Percentiles rank a stretch among this genome's conserved stretches.
Conservation (phyloP, 2,113 vertebrate species). For the Oreochromis niloticus region DNA sequence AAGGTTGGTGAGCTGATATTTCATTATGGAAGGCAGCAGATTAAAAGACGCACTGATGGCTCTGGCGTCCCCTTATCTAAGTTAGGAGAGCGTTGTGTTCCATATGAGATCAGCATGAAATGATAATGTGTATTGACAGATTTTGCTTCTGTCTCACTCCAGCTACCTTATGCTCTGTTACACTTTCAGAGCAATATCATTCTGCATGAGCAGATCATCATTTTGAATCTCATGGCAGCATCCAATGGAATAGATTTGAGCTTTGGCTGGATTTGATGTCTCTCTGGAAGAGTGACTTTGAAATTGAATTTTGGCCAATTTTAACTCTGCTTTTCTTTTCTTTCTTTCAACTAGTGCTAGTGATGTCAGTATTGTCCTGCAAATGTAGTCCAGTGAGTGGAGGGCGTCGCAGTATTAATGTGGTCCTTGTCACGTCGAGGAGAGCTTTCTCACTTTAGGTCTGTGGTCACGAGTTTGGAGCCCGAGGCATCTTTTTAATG, state of each 20-base stretch:
- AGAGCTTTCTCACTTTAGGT: conserved; percentile 3
- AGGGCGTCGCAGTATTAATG: background rate
- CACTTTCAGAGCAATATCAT: background rate
- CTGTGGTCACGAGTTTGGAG: conserved; percentile 7
- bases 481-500: conserved; percentile 54
- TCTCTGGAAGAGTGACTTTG: background rate
- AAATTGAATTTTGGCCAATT: conserved; percentile 19
- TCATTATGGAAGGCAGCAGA: conserved; percentile 19
- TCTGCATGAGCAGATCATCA: conserved; percentile 25
- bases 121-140: conserved; percentile 45
- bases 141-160: background rate
- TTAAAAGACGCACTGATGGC: conserved; percentile 13
- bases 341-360: background rate
- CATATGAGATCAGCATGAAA: conserved; percentile 21
- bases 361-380: background rate
- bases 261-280: background rate
- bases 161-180: conserved; percentile 12
- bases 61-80: background rate
- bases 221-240: conserved; percentile 11
- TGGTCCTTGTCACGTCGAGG: background rate
- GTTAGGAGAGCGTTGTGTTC: background rate
- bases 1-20: conserved; percentile 30
- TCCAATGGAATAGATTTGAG: background rate
- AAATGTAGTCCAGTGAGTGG: background rate
- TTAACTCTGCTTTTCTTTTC: background rate